Conservation (phyloP, 2,797 vertebrate genomes). For the Australoheros facetus region DNA sequence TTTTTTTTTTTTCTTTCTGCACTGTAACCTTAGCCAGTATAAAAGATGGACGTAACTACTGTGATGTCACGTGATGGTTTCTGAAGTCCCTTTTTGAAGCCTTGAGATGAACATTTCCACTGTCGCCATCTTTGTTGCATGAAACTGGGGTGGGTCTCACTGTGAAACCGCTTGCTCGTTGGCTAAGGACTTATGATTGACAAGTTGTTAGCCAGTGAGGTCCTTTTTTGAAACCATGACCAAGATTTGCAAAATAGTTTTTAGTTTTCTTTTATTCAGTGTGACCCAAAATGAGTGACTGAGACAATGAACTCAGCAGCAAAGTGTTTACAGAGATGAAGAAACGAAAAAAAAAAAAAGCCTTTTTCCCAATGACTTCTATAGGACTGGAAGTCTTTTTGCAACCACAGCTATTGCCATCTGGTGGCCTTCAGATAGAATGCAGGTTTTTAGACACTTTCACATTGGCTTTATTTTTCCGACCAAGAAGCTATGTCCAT, state of each 20-base stretch:
- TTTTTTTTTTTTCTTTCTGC: neutral
- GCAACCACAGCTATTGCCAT: neutral
- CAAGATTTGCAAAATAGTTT: neutral
- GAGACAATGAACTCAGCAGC: neutral
- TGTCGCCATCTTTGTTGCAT: neutral
- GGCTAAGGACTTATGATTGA: neutral
- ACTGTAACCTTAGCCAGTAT: conserved; percentile 5
- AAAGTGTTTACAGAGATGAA: neutral
- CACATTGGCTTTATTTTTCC: neutral
- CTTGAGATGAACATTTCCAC: neutral
- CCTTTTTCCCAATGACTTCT: neutral
- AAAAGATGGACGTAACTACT: neutral
- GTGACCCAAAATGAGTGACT: neutral
- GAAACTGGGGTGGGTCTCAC: neutral
- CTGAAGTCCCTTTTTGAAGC: neutral
- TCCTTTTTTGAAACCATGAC: neutral
- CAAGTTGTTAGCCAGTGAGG: neutral
- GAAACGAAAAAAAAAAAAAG: neutral
- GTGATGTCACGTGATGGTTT: neutral
- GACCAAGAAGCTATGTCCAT: conserved; percentile 1
- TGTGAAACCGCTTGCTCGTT: neutral
- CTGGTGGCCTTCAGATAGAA: conserved; percentile 6
- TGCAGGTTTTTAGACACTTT: neutral
- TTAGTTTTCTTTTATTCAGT: neutral
- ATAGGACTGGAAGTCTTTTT: neutral